A percentile compares a stretch with the other conserved stretches of the same genome.
Evolutionary conservation across 2,888 invertebrate species (phyloP).

Genomic region (Drosophila fungiperda): DNA sequence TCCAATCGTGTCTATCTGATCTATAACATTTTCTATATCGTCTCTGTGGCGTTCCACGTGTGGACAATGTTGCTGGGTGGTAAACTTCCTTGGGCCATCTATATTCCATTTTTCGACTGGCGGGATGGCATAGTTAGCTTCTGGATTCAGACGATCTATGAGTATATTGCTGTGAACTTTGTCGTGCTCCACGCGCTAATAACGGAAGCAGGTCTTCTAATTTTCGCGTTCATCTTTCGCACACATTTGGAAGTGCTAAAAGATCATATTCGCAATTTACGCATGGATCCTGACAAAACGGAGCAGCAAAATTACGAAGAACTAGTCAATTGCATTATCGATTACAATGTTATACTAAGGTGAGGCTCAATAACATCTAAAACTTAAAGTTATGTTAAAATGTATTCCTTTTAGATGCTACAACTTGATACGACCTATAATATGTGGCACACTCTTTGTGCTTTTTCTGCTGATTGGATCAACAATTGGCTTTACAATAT

Average conservation of each 20-base stretch:
- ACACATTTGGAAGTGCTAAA: conserved; percentile 59
- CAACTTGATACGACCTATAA: conserved; percentile 57
- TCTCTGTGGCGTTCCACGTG: conserved; percentile 35
- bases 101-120: conserved; percentile 64
- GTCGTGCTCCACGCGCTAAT: conserved; percentile 54
- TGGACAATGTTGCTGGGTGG: conserved; percentile 34
- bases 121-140: conserved; percentile 33
- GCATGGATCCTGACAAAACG: conserved; percentile 42
- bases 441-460: conserved; percentile 58
- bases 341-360: conserved; percentile 58
- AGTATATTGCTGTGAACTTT: conserved; percentile 44
- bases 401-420: conserved; percentile 41
- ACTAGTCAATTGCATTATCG: conserved; percentile 47
- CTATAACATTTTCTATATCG: conserved; percentile 45
- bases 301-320: conserved; percentile 61
- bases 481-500: conserved; percentile 54
- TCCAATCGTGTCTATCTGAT: conserved; percentile 55
- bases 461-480: conserved; percentile 63
- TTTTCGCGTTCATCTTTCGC: conserved; percentile 55
- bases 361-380: background rate
- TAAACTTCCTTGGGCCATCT: conserved; percentile 57
- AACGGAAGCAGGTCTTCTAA: conserved; percentile 49
- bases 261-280: conserved; percentile 50
- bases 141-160: conserved; percentile 53
- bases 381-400: fast-evolving